Base-by-base conservation (phyloP, 2,113 vertebrate species). In the Hippocampus barbouri region DNA sequence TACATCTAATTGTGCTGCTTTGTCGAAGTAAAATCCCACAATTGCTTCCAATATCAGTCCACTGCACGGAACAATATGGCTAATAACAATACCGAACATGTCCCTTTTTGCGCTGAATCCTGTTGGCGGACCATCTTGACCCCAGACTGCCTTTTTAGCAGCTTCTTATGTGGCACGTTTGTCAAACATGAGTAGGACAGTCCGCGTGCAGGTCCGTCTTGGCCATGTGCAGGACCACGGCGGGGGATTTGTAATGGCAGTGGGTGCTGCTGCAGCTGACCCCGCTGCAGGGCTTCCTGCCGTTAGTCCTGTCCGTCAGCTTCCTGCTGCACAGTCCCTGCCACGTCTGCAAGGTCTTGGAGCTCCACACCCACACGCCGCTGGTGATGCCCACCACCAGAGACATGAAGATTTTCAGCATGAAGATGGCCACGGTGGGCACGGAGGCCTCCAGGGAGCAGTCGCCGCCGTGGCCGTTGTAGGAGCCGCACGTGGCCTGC, bases 381-480 rank as follows among this genome's bases (percentile, higher is more conserved):
- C 97, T 99, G 90, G 97, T 98, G 92, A 99, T 98, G 80, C 97
- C 97, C 62, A 99, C 97, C 88, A 97, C 97, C 86, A 99, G 90
- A 0, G 97, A 98, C 97, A 99, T 98, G 91, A 98, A 98, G 89
- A 97, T 98, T 90, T 98, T 99, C n/a, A 99, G 93, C 95, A 99
- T 97, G 83, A 98, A 99, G 79, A 98, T 91, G 0, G 96, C 96
- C 87, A 99, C 94, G 0, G 95, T 95, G 72, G 98, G 98, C 79
- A 99, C 95, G 0, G 98, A 99, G 65, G 90, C 82, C 21, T 91
- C 93, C 87, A 98, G 85, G 0, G 95, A 94, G 90, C 98, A 99
- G 92, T 95, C 81, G 1, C 90, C 89, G 20, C 89, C 89, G 30
- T 92, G 92, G 7, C 94, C 92, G 0, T 91, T 89, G 40, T 90